phyloP scores from a whole-genome alignment of 2,888 invertebrate genomes.

The Masnerella sp. region DNA sequence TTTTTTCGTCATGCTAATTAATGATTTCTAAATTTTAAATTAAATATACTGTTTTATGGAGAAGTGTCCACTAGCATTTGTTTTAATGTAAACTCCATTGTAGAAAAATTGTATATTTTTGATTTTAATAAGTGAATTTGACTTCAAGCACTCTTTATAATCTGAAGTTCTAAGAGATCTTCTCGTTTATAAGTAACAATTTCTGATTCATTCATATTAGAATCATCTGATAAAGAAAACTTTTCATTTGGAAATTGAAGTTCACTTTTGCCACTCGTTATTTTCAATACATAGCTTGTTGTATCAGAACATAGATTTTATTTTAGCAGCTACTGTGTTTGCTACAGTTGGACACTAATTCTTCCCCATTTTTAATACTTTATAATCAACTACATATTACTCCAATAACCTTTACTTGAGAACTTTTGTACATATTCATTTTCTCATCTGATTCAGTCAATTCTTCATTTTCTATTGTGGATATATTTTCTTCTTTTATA shows the following conservation, averaged over 20 bases:
- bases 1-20: no score
- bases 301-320: conserved; percentile 60
- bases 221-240: conserved; percentile 69
- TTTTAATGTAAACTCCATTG: no score
- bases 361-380: conserved; percentile 74
- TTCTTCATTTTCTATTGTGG: no score
- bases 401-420: no score
- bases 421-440: neutral
- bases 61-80: no score
- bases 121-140: neutral
- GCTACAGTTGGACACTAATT: conserved; percentile 77
- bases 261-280: conserved; percentile 66
- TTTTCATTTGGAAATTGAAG: conserved; percentile 72
- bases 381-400: conserved; percentile 26
- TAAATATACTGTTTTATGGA: no score
- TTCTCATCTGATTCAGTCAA: neutral
- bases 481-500: no score
- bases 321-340: conserved; percentile 72
- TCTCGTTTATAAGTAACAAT: conserved; percentile 7
- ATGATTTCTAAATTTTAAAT: no score
- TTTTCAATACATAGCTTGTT: conserved; percentile 63
- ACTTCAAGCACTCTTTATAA: conserved; percentile 8
- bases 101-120: no score
- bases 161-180: conserved; percentile 29
- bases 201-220: conserved; percentile 17